These are phyloP conservation scores for Rhabdomys pumilio DNA, from an alignment of 2,797 vertebrate species.

Conservation along the genomic window DNA sequence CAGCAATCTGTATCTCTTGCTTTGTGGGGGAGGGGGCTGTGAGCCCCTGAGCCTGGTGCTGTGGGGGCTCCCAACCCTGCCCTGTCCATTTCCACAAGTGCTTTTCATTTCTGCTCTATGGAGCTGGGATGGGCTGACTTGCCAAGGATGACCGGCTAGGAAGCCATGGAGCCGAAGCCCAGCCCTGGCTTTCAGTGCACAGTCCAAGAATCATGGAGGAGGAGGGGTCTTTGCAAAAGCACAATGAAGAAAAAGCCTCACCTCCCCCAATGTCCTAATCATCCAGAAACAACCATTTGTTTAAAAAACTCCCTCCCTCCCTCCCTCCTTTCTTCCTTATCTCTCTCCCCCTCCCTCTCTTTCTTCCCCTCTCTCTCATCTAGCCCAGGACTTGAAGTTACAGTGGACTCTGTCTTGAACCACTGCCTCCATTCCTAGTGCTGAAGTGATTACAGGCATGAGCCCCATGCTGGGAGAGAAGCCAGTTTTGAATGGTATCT, in stretches of 20 bases:
- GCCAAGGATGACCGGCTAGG: not conserved
- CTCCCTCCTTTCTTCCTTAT: too few relatives aligned
- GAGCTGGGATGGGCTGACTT: not conserved
- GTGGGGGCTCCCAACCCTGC: not conserved
- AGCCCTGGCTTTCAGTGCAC: not conserved
- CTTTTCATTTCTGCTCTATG: not conserved
- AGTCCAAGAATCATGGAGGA: not conserved
- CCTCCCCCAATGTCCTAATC: not conserved
- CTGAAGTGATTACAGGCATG: not conserved
- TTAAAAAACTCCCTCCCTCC: not conserved
- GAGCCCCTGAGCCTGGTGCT: not conserved
- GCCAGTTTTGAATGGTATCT: not conserved
- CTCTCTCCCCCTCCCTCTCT: not conserved
- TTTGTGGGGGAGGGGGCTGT: slow-evolving; percentile 14
- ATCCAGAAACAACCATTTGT: not conserved
- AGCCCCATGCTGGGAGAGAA: not conserved
- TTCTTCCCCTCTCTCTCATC: not conserved
- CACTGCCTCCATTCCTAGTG: not conserved
- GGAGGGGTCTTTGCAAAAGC: slow-evolving; percentile 7
- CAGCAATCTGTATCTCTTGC: not conserved
- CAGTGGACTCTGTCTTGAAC: not conserved
- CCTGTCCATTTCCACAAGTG: not conserved
- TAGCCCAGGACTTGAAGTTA: not conserved
- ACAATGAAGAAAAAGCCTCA: not conserved
- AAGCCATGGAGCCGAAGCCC: not conserved